A percentile compares a stretch with the other conserved stretches of the same genome.
phyloP scores from a whole-genome alignment of 2,888 invertebrate species.

The Acrobasis suavella region DNA sequence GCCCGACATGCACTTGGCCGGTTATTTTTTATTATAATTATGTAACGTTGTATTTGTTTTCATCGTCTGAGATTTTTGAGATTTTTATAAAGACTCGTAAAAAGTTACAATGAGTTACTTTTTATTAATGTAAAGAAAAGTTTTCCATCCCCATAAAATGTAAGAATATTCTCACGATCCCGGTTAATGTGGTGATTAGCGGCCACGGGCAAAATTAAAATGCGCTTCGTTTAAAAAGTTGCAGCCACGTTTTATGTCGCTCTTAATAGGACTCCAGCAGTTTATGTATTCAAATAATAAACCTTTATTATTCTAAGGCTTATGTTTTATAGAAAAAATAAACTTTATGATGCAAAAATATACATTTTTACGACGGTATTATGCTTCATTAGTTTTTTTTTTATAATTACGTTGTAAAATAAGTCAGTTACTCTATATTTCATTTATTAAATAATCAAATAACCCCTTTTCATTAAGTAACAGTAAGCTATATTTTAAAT shows the following conservation, averaged over 20 bases:
- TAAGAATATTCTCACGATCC: slow-evolving; percentile 13
- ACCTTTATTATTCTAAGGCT: background rate
- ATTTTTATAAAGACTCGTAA: no score
- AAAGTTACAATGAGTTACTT: no score
- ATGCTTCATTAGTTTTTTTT: background rate
- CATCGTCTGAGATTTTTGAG: no score
- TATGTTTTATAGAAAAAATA: background rate
- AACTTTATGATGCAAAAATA: background rate
- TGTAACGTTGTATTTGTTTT: no score
- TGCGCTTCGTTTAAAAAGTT: slow-evolving; percentile 8
- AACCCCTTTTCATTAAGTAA: no score
- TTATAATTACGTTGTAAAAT: no score
- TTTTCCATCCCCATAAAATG: background rate
- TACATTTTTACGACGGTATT: background rate
- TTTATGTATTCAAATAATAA: slow-evolving; percentile 1
- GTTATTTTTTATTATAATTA: no score
- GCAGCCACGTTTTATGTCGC: slow-evolving; percentile 10
- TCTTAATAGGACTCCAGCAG: slow-evolving; percentile 9
- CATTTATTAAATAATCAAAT: no score
- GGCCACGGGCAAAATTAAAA: background rate
- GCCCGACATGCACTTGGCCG: no score
- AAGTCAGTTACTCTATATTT: no score
- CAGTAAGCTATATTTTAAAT: no score
- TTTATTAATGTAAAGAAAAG: no score
- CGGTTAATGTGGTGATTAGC: slow-evolving; percentile 10